These are phyloP conservation scores for Colletes gigas DNA, from an alignment of 1,140 invertebrate genomes.

Conservation along the genomic window DNA sequence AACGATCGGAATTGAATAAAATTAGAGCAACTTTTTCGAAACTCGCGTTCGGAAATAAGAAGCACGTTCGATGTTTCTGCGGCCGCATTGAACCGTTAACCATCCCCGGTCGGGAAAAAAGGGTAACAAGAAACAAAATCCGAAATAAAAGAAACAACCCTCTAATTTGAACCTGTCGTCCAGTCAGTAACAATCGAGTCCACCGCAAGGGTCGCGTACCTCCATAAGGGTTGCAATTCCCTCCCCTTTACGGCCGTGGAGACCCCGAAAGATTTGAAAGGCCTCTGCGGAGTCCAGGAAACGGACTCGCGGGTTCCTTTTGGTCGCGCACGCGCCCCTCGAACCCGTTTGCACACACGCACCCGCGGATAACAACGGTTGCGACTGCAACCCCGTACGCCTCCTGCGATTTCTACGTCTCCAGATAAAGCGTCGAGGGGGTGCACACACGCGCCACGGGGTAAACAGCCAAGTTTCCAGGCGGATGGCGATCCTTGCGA, in stretches of 20 bases:
- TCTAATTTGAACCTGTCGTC: conserved; percentile 36
- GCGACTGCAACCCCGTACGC: conserved; percentile 33
- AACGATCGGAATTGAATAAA: too few relatives aligned
- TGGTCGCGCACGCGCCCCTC: conserved; percentile 29
- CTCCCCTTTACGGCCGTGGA: conserved; percentile 23
- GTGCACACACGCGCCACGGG: conserved; percentile 38
- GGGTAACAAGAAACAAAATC: not conserved
- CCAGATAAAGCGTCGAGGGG: conserved; percentile 58
- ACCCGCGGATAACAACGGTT: conserved; percentile 51
- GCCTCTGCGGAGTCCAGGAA: conserved; percentile 54
- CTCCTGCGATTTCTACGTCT: conserved; percentile 61
- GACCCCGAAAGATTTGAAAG: conserved; percentile 61
- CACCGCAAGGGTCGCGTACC: conserved; percentile 48
- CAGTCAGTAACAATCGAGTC: conserved; percentile 43
- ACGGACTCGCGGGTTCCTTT: conserved; percentile 57
- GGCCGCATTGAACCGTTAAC: not conserved
- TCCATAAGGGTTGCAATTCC: conserved; percentile 55
- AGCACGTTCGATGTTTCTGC: too few relatives aligned
- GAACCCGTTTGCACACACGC: conserved; percentile 48
- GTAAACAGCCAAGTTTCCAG: conserved; percentile 72
- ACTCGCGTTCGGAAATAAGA: not conserved
- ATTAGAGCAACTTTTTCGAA: not conserved
- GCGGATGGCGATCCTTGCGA: conserved; percentile 71
- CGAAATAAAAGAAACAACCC: not conserved
- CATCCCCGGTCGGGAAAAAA: not conserved